Percentiles rank a stretch among this genome's conserved stretches.
Evolutionary conservation across 2,888 invertebrate species (phyloP).

Genomic region (Chorisops tibialis): DNA sequence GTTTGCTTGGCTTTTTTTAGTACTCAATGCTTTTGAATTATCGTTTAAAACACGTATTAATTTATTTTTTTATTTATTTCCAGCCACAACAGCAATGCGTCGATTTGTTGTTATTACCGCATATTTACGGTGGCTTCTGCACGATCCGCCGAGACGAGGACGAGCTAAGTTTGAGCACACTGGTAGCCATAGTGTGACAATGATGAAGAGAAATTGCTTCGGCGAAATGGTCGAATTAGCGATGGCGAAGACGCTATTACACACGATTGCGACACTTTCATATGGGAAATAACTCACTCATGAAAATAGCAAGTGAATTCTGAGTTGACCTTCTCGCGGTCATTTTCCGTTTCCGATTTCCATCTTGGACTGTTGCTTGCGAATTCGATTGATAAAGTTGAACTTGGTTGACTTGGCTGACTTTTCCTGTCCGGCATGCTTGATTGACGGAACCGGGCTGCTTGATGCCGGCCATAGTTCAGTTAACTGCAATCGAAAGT

Average conservation of each 20-base stretch:
- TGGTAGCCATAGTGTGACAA: not conserved
- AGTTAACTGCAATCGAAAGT: too few relatives aligned
- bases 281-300: not conserved
- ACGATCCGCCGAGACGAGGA: not conserved
- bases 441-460: too few relatives aligned
- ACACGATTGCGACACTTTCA: not conserved
- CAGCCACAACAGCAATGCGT: conserved; percentile 10
- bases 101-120: conserved; percentile 14
- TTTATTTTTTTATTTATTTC: too few relatives aligned
- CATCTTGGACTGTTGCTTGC: not conserved
- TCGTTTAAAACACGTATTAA: too few relatives aligned
- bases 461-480: too few relatives aligned
- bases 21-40: too few relatives aligned
- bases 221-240: too few relatives aligned
- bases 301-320: not conserved
- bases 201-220: too few relatives aligned
- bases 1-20: too few relatives aligned
- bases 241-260: not conserved
- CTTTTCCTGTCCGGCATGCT: too few relatives aligned
- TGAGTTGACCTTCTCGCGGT: not conserved
- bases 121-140: conserved; percentile 6
- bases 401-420: too few relatives aligned
- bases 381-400: too few relatives aligned
- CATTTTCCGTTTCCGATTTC: conserved; percentile 20
- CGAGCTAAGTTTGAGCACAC: not conserved